Evolutionary conservation across 2,888 invertebrate species (phyloP).

Genomic region (Zygogramma bicolorata): DNA sequence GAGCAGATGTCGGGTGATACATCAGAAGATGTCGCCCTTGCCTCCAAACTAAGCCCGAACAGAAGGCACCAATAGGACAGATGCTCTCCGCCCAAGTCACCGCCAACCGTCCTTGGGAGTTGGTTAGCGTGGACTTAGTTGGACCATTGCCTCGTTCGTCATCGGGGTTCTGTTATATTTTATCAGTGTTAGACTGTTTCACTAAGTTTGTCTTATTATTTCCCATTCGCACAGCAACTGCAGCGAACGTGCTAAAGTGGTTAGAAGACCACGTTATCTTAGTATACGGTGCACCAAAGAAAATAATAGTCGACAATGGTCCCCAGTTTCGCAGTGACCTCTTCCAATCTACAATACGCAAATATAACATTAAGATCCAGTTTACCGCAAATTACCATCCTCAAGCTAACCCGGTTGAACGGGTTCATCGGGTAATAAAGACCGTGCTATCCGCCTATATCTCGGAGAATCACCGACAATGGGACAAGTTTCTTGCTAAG

Average conservation of each 20-base stretch:
- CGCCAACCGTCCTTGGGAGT: conserved; percentile 26
- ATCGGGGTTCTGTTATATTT: conserved; percentile 23
- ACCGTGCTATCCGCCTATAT: conserved; percentile 26
- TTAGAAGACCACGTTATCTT: conserved; percentile 22
- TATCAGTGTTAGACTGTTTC: conserved; percentile 24
- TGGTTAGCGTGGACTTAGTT: conserved; percentile 36
- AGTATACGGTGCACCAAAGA: conserved; percentile 14
- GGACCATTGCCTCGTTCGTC: conserved; percentile 27
- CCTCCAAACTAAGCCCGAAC: conserved; percentile 27
- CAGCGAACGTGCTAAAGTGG: background rate
- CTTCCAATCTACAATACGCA: conserved; percentile 10
- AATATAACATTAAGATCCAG: conserved; percentile 21
- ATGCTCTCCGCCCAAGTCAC: too few species aligned
- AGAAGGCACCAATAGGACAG: conserved; percentile 23
- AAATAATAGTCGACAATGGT: conserved; percentile 43
- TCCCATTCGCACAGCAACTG: conserved; percentile 14
- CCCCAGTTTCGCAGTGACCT: conserved; percentile 34
- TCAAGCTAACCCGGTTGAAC: conserved; percentile 56
- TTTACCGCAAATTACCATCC: conserved; percentile 49
- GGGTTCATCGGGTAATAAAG: conserved; percentile 53
- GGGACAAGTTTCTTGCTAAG: conserved; percentile 22
- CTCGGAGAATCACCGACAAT: conserved; percentile 14
- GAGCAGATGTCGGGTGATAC: background rate
- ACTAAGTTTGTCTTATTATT: conserved; percentile 29
- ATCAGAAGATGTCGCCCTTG: conserved; percentile 17